These are phyloP conservation scores for Heliothis subflexa DNA, from an alignment of 1,140 invertebrate species.

Conservation along the genomic window DNA sequence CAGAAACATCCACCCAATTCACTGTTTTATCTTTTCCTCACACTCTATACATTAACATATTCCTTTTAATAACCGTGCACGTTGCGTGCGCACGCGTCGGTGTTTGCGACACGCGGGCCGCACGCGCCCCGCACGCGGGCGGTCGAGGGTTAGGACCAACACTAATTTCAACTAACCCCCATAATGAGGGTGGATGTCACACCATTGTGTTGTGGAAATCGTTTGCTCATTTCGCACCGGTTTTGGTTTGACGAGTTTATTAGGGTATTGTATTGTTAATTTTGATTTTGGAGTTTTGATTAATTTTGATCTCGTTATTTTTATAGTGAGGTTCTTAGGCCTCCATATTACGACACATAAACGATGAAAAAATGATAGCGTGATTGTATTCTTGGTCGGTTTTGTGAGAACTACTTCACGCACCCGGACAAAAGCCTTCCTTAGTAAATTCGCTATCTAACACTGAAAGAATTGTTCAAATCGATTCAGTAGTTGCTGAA, in stretches of 20 bases:
- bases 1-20: background rate
- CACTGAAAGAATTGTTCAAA: too few relatives aligned
- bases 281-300: background rate
- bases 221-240: slow-evolving; percentile 67
- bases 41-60: slow-evolving; percentile 66
- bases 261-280: slow-evolving; percentile 13
- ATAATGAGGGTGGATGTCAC: slow-evolving; percentile 62
- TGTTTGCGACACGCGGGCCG: slow-evolving; percentile 66
- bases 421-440: too few relatives aligned
- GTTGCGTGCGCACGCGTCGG: slow-evolving; percentile 69
- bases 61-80: slow-evolving; percentile 70
- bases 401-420: too few relatives aligned
- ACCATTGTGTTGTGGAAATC: slow-evolving; percentile 56
- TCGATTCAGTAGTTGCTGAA: too few relatives aligned
- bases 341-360: background rate
- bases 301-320: background rate
- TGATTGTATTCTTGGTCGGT: too few relatives aligned
- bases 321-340: too few relatives aligned
- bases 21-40: background rate
- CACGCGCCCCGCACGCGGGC: slow-evolving; percentile 58
- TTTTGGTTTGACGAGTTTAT: slow-evolving; percentile 45
- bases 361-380: background rate
- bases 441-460: too few relatives aligned
- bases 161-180: slow-evolving; percentile 66
- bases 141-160: slow-evolving; percentile 65